Evolutionary conservation across 1,140 invertebrate genomes (phyloP).

Genomic region (Brachionus paranguensis): DNA sequence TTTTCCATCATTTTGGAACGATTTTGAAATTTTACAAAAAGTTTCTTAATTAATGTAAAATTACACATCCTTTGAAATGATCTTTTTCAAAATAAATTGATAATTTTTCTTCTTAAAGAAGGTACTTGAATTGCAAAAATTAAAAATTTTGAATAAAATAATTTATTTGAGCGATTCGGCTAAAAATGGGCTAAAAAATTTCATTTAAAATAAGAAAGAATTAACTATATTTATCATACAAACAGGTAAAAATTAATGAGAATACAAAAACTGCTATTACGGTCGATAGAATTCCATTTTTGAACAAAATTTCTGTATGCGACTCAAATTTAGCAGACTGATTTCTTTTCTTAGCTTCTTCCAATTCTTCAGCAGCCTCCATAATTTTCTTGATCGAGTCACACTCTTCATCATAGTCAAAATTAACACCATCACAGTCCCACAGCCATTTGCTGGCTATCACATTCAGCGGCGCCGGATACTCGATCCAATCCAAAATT

Average conservation of each 20-base stretch:
- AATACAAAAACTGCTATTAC: background rate
- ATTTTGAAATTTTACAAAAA: too few species aligned
- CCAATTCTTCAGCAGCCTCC: background rate
- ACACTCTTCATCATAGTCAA: slow-evolving; percentile 40
- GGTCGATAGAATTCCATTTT: slow-evolving; percentile 8
- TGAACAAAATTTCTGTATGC: slow-evolving; percentile 15
- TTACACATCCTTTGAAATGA: too few species aligned
- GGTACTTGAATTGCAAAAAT: too few species aligned
- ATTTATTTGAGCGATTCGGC: background rate
- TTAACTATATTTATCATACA: slow-evolving; percentile 32
- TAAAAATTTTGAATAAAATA: background rate
- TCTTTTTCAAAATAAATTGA: too few species aligned
- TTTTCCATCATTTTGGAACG: too few species aligned
- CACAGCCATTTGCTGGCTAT: slow-evolving; percentile 9
- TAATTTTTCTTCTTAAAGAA: too few species aligned
- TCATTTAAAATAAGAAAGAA: background rate
- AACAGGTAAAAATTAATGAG: slow-evolving; percentile 17
- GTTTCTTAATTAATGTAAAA: too few species aligned
- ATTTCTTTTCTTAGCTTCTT: background rate
- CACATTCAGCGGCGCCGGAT: background rate
- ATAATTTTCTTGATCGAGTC: background rate
- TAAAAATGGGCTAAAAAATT: background rate
- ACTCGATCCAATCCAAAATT: slow-evolving; percentile 35
- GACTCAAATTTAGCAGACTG: background rate
- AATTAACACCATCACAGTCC: slow-evolving; percentile 11